phyloP scores from a whole-genome alignment of 2,797 vertebrate genomes.

The Peromyscus melanophrys region DNA sequence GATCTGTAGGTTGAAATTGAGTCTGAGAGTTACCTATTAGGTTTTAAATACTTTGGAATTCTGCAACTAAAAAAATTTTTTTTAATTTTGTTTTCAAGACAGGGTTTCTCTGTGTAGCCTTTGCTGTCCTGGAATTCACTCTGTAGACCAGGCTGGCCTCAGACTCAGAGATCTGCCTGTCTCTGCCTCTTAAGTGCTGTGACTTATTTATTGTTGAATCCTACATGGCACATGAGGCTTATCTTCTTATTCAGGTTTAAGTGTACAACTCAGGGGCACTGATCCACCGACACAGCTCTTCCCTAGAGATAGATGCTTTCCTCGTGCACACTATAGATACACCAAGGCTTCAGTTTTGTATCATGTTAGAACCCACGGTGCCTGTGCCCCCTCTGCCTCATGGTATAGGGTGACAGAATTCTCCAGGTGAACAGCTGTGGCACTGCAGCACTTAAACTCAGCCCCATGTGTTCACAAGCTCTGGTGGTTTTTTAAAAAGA shows the following conservation, averaged over 20 bases:
- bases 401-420: background rate
- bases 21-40: background rate
- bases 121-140: background rate
- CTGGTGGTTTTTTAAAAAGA: background rate
- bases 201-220: background rate
- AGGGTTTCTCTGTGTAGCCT: background rate
- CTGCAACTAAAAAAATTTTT: background rate
- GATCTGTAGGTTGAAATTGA: rapidly evolving
- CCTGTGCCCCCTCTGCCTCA: background rate
- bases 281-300: rapidly evolving
- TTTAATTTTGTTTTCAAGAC: too few relatives aligned
- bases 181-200: background rate
- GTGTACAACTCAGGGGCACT: rapidly evolving
- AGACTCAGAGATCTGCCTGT: background rate
- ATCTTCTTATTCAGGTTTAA: background rate
- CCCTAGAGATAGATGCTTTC: rapidly evolving
- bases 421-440: rapidly evolving
- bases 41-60: background rate
- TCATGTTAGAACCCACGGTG: too few relatives aligned
- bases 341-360: background rate
- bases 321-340: rapidly evolving
- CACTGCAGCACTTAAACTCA: rapidly evolving
- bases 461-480: too few relatives aligned
- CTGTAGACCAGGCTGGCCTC: background rate
- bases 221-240: rapidly evolving